phyloP scores from a whole-genome alignment of 2,113 vertebrate genomes.

The Leptocoma aspasia region DNA sequence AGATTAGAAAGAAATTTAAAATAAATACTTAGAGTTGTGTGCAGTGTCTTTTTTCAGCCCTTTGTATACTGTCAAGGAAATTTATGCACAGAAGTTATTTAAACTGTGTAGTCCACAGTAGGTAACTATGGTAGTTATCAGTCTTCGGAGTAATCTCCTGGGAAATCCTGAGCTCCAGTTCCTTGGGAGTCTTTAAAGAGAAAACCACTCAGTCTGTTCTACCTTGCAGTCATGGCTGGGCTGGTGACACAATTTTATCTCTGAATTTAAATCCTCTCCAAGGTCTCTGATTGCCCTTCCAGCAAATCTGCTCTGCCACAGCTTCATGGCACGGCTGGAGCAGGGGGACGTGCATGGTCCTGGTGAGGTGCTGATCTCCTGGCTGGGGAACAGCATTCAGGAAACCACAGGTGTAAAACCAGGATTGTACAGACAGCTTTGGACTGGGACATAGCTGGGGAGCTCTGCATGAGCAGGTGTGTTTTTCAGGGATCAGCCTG shows the following conservation, averaged over 20 bases:
- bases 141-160: background rate
- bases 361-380: background rate
- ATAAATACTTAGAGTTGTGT: background rate
- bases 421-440: fast-evolving
- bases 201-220: background rate
- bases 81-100: background rate
- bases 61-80: background rate
- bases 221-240: background rate
- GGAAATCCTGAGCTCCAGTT: background rate
- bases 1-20: background rate
- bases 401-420: fast-evolving
- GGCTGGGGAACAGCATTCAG: background rate
- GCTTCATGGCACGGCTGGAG: fast-evolving
- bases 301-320: fast-evolving
- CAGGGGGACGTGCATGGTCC: background rate
- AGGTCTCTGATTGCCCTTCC: background rate
- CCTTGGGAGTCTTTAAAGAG: background rate
- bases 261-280: background rate
- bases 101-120: background rate
- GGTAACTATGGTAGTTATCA: background rate
- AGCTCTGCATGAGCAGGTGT: background rate
- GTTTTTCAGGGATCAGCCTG: background rate
- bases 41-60: background rate
- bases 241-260: background rate
- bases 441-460: fast-evolving